Base-by-base conservation (phyloP, 1,140 invertebrate species). In the Harpegnathos saltator region DNA sequence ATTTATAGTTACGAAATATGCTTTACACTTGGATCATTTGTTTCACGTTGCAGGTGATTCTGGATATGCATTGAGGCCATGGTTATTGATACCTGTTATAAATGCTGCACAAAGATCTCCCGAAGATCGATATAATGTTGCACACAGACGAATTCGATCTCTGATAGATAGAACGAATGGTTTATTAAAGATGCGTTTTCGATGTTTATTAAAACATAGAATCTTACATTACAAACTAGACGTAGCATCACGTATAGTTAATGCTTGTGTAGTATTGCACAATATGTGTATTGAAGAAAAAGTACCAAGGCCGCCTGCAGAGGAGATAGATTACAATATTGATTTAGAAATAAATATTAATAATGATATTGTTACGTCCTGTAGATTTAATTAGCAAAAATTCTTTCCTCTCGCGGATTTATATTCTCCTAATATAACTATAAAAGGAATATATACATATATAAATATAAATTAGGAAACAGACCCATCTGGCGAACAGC, bases 281-380 rank as follows among this genome's bases (percentile, higher is more conserved):
- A 65, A 65, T 22, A 44, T 65, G 22, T 68, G 44, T n/a, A 68
- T 68, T 50, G 44, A 68, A 50, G 44, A 68, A 24, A 50, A 68
- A 24, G 22, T 68, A 24, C 65, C 44, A 68, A 9, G 24, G 24
- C 65, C 4, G 14, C 19, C 1, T 1, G 11, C 4, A 61, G 59
- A 63, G n/a, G 44, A 50, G n/a, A n/a, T n/a, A 50, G 63, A 66
- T n/a, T n/a, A 68, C n/a, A n/a, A n/a, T 26, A 1, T 12, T 48
- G 65, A 68, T 68, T 68, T 68, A 50, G 19, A 22, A 50, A 50
- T 38, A 50, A 17, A 26, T 68, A 11, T 68, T 68, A 50, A 66
- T 50, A 19, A 50, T 68, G 50, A 50, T n/a, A 7, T 26, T 65
- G 33, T n/a, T n/a, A n/a, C n/a, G n/a, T n/a, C n/a, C n/a, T n/a